Conservation (phyloP, 2,113 vertebrate genomes). For the Hirundichthys speculiger region DNA sequence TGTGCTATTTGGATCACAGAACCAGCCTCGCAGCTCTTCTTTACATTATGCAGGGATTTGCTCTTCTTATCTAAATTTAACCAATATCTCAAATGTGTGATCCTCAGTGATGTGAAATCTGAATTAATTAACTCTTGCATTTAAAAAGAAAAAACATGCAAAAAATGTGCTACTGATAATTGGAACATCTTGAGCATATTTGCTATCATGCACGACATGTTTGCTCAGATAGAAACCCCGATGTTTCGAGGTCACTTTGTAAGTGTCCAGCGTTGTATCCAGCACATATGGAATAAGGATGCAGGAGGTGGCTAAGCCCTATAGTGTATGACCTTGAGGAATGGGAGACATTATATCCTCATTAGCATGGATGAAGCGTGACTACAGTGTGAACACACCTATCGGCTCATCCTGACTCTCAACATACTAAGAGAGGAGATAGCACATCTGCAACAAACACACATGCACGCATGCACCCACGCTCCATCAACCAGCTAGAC, state of each 20-base stretch:
- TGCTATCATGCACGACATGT: not conserved
- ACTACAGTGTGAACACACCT: slow-evolving; percentile 48
- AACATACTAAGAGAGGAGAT: slow-evolving; percentile 33
- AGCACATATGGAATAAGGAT: slow-evolving; percentile 46
- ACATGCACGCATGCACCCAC: slow-evolving; percentile 10
- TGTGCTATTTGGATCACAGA: not conserved
- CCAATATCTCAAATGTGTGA: not conserved
- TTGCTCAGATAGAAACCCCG: slow-evolving; percentile 17
- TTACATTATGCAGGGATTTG: not conserved
- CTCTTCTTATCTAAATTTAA: slow-evolving; percentile 3
- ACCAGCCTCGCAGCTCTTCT: not conserved
- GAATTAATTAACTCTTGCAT: slow-evolving; percentile 1
- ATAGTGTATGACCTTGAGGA: slow-evolving; percentile 66
- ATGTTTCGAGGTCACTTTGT: slow-evolving; percentile 32
- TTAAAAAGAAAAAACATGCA: not conserved
- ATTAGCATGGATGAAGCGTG: slow-evolving; percentile 71
- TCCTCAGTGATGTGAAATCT: not conserved
- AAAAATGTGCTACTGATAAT: slow-evolving; percentile 4
- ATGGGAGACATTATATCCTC: slow-evolving; percentile 53
- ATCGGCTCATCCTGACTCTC: slow-evolving; percentile 24
- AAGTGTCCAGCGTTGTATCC: slow-evolving; percentile 8
- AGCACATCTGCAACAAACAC: slow-evolving; percentile 4
- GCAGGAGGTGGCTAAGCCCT: slow-evolving; percentile 56
- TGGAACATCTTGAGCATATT: slow-evolving; percentile 8
- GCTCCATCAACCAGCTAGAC: slow-evolving; percentile 10